phyloP scores from a whole-genome alignment of 2,888 invertebrate species.

The Rhorus exstirpatorius region DNA sequence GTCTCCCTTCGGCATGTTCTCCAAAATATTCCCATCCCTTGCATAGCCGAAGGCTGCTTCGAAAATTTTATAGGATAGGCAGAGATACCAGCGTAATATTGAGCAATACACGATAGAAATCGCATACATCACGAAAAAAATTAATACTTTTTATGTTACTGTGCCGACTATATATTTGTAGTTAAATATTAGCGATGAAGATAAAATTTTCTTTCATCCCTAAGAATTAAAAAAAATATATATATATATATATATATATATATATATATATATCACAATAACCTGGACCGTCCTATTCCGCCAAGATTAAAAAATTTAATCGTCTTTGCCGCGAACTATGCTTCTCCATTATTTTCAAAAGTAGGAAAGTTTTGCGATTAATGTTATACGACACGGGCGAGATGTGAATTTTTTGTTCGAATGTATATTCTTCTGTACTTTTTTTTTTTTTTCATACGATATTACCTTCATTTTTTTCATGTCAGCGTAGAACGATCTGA shows the following conservation, averaged over 20 bases:
- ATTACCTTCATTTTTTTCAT: not conserved
- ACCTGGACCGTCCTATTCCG: not conserved
- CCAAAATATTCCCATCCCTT: slow-evolving; percentile 45
- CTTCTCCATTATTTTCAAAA: not conserved
- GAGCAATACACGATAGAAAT: slow-evolving; percentile 1
- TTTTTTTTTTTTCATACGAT: not conserved
- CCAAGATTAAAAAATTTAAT: slow-evolving; percentile 1
- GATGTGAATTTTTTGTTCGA: not conserved
- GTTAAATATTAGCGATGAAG: not conserved
- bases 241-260: no score
- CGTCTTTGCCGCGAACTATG: not conserved
- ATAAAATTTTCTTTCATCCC: not conserved
- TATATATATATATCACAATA: no score
- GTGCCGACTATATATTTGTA: not conserved
- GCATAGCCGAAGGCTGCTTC: slow-evolving; percentile 44
- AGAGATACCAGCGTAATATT: slow-evolving; percentile 30
- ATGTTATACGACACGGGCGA: not conserved
- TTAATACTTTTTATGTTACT: slow-evolving; percentile 20
- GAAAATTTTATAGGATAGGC: slow-evolving; percentile 4
- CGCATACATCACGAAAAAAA: slow-evolving; percentile 15
- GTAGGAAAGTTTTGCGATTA: slow-evolving; percentile 3
- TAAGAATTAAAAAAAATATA: not conserved
- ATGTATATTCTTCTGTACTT: no score
- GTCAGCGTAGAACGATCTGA: not conserved
- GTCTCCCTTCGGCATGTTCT: slow-evolving; percentile 37